phyloP scores from a whole-genome alignment of 2,797 vertebrate genomes.

The Hyperoplus immaculatus region DNA sequence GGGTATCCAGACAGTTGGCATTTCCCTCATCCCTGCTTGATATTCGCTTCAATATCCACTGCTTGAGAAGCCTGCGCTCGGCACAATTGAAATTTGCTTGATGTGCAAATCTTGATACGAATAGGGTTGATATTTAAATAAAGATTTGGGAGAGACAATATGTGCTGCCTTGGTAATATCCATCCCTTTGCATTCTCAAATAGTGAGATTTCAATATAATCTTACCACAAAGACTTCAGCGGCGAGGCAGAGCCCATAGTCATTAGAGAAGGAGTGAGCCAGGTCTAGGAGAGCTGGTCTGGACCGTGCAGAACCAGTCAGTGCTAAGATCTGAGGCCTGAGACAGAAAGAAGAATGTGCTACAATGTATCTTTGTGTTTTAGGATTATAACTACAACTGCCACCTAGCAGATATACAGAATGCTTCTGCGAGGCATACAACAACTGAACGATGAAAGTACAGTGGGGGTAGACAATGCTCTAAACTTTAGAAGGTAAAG shows the following conservation, averaged over 20 bases:
- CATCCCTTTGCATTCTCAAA: constrained; percentile 11
- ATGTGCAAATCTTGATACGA: constrained; percentile 41
- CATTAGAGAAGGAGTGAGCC: constrained; percentile 92
- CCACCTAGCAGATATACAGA: not conserved
- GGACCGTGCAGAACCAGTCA: constrained; percentile 90
- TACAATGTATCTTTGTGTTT: not conserved
- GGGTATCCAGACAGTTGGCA: constrained; percentile 36
- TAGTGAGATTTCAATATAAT: not conserved
- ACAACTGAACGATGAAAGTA: no score
- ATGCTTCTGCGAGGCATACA: not conserved
- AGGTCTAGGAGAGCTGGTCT: constrained; percentile 95
- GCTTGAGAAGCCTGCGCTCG: constrained; percentile 25
- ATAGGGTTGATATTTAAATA: constrained; percentile 38
- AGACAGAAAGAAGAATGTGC: not conserved
- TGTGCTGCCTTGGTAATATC: not conserved
- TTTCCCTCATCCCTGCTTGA: constrained; percentile 44
- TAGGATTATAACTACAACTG: not conserved
- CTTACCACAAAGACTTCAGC: constrained; percentile 94
- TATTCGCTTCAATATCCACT: constrained; percentile 40
- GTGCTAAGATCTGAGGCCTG: constrained; percentile 93
- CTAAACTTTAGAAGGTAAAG: no score
- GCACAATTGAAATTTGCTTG: constrained; percentile 23
- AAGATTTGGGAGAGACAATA: constrained; percentile 1
- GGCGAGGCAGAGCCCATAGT: constrained; percentile 93
- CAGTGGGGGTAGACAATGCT: no score